Conservation (phyloP, 1,140 invertebrate genomes). For the Drosophila teissieri region DNA sequence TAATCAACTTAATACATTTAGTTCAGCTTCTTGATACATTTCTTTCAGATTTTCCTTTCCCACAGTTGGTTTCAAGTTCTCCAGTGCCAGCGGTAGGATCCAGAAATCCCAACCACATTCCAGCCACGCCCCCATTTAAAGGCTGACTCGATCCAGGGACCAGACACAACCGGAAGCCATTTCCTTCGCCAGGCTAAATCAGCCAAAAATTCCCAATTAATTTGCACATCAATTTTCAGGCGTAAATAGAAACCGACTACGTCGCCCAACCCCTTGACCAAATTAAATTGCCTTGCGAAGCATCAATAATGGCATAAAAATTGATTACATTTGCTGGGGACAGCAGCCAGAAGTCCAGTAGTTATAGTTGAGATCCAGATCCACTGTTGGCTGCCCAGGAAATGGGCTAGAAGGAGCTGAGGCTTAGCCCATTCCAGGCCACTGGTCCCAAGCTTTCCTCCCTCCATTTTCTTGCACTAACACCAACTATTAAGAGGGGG, state of each 20-base stretch:
- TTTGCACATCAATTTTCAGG: constrained; percentile 65
- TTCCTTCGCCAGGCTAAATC: constrained; percentile 33
- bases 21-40: not conserved
- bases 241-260: constrained; percentile 52
- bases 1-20: too few relatives aligned
- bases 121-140: constrained; percentile 71
- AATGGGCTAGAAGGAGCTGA: constrained; percentile 44
- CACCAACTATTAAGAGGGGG: constrained; percentile 36
- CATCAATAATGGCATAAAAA: constrained; percentile 82
- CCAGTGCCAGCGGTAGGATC: constrained; percentile 28
- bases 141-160: constrained; percentile 33
- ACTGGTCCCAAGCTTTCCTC: not conserved
- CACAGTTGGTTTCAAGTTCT: not conserved
- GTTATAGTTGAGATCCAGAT: constrained; percentile 60
- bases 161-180: constrained; percentile 58
- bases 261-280: too few relatives aligned
- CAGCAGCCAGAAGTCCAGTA: constrained; percentile 35
- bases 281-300: constrained; percentile 65
- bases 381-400: constrained; percentile 57
- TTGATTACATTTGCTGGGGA: constrained; percentile 72
- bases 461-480: constrained; percentile 59
- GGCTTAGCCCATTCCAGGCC: constrained; percentile 15
- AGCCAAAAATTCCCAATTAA: constrained; percentile 76
- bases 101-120: constrained; percentile 53
- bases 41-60: not conserved